Conservation (phyloP, 2,888 invertebrate genomes). For the Limenitis camilla region DNA sequence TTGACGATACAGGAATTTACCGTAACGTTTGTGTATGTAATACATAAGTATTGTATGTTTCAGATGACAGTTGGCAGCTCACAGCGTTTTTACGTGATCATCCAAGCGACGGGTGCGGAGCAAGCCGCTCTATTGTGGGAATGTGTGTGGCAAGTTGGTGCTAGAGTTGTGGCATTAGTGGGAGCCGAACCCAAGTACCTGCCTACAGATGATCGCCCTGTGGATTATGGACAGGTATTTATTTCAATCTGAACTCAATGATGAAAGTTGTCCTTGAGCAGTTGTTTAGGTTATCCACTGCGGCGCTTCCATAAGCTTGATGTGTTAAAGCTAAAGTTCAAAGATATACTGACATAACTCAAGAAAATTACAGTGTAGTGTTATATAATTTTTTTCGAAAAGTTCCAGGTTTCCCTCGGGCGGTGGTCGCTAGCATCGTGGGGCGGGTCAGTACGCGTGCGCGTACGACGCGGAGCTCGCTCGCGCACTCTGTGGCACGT, state of each 20-base stretch:
- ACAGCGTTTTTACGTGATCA: conserved; percentile 86
- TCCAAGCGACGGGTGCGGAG: conserved; percentile 27
- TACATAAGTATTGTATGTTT: too few species aligned
- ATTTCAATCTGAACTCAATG: too few species aligned
- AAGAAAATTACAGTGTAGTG: too few species aligned
- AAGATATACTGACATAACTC: too few species aligned
- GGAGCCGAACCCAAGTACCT: conserved; percentile 77
- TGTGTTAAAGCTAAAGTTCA: too few species aligned
- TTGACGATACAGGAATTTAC: too few species aligned
- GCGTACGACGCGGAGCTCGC: conserved; percentile 38
- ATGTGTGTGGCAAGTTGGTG: conserved; percentile 92
- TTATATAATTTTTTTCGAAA: too few species aligned
- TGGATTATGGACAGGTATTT: conserved; percentile 78
- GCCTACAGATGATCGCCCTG: conserved; percentile 62
- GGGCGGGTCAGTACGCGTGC: conserved; percentile 54
- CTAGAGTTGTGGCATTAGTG: conserved; percentile 85
- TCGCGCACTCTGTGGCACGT: conserved; percentile 50
- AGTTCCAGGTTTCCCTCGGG: conserved; percentile 45
- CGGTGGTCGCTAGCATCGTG: conserved; percentile 44
- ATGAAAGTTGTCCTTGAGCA: too few species aligned
- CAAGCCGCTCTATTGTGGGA: conserved; percentile 83
- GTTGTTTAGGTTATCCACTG: too few species aligned
- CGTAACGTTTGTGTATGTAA: too few species aligned
- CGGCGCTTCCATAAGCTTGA: too few species aligned
- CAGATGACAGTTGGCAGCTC: conserved; percentile 88